These are phyloP conservation scores for Acleris laterana DNA, from an alignment of 2,888 invertebrate genomes.

Conservation along the genomic window DNA sequence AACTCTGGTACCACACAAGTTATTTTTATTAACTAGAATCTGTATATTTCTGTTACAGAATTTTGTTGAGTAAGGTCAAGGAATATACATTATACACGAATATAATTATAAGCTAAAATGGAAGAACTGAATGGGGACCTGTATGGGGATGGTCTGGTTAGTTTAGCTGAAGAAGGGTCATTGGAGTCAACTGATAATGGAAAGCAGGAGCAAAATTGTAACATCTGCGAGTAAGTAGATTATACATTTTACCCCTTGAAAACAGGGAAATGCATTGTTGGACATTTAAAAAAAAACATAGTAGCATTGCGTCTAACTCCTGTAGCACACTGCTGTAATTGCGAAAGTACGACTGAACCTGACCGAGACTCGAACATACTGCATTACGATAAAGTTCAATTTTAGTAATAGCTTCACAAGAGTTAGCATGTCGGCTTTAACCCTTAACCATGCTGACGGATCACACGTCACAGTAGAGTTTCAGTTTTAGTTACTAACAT, in stretches of 20 bases:
- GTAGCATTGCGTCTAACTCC: neutral
- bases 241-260: no score
- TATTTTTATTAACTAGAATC: neutral
- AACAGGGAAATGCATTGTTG: no score
- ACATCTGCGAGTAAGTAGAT: conserved; percentile 86
- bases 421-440: no score
- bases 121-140: conserved; percentile 85
- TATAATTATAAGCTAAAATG: conserved; percentile 83
- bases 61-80: conserved; percentile 72
- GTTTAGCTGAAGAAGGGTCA: conserved; percentile 79
- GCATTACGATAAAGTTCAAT: no score
- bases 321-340: neutral
- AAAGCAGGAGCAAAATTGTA: conserved; percentile 86
- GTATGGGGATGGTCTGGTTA: conserved; percentile 78
- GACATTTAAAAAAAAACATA: no score
- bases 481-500: no score
- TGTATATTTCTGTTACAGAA: conserved; percentile 57
- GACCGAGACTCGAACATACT: no score
- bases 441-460: no score
- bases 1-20: no score
- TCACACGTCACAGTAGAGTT: no score
- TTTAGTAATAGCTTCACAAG: no score
- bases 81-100: conserved; percentile 73
- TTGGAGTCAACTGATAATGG: conserved; percentile 78
- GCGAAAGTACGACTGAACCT: neutral